Percentiles rank a stretch among this genome's conserved stretches.
phyloP scores from a whole-genome alignment of 2,888 invertebrate species.

The Epinotia brunnichana region DNA sequence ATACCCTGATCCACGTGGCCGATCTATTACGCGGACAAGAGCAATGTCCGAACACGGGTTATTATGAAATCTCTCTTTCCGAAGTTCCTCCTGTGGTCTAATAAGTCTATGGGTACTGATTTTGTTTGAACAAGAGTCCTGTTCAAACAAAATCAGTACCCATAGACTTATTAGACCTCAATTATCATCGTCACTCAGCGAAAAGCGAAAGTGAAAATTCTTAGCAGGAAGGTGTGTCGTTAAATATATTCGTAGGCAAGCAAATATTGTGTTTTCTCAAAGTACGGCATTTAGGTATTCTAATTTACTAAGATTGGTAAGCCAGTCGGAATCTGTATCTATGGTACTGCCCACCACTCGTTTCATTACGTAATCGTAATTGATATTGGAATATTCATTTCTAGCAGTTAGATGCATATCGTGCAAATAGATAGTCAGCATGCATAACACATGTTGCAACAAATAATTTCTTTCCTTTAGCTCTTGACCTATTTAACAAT shows the following conservation, averaged over 20 bases:
- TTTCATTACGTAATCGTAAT: conserved; percentile 27
- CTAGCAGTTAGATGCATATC: conserved; percentile 16
- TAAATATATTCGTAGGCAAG: conserved; percentile 14
- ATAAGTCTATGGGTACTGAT: too few relatives aligned
- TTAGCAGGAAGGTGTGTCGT: conserved; percentile 10
- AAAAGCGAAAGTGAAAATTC: conserved; percentile 26
- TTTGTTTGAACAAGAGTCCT: too few relatives aligned
- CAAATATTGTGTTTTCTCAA: conserved; percentile 6
- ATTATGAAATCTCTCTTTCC: conserved; percentile 19
- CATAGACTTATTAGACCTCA: conserved; percentile 16
- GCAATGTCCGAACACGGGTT: conserved; percentile 17
- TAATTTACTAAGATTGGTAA: conserved; percentile 5
- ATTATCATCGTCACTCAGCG: conserved; percentile 10
- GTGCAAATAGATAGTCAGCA: conserved; percentile 8
- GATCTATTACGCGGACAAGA: conserved; percentile 12
- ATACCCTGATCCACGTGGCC: conserved; percentile 22
- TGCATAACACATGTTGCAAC: conserved; percentile 27
- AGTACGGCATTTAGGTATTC: conserved; percentile 4
- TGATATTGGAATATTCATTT: conserved; percentile 34
- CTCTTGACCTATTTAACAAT: conserved; percentile 35
- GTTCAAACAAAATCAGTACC: conserved; percentile 11
- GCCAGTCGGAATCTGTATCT: conserved; percentile 9
- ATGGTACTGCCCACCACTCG: conserved; percentile 2
- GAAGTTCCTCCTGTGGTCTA: conserved; percentile 15
- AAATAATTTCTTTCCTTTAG: conserved; percentile 29